Conservation (phyloP, 1,140 invertebrate genomes). For the Euura lappo region DNA sequence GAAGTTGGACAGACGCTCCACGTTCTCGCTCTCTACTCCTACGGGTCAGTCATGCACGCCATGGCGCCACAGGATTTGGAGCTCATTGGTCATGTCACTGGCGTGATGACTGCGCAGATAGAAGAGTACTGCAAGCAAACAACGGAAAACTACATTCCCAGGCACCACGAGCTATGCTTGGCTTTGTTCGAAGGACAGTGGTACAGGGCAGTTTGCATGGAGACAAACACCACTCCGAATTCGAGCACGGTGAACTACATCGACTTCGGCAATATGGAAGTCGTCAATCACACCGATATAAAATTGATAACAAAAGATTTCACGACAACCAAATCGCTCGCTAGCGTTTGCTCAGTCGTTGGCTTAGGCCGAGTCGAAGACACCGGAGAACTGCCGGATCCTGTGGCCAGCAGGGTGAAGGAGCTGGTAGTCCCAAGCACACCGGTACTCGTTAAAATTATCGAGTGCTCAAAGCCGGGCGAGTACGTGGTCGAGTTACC, state of each 20-base stretch:
- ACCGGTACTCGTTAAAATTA: constrained; percentile 36
- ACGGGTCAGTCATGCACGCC: not conserved
- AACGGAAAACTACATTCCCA: constrained; percentile 47
- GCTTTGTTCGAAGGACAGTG: constrained; percentile 38
- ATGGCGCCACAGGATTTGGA: constrained; percentile 30
- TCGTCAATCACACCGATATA: constrained; percentile 46
- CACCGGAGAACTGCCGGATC: not conserved
- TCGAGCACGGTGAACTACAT: constrained; percentile 40
- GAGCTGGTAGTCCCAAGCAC: constrained; percentile 21
- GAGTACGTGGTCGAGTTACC: constrained; percentile 39
- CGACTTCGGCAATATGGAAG: constrained; percentile 46
- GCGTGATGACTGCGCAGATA: constrained; percentile 43
- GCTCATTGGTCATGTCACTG: constrained; percentile 32
- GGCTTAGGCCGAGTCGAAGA: constrained; percentile 28
- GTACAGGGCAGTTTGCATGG: constrained; percentile 45
- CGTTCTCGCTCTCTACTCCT: constrained; percentile 21
- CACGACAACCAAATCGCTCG: constrained; percentile 31
- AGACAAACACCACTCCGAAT: constrained; percentile 17
- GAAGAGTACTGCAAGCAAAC: constrained; percentile 33
- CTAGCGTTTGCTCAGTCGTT: constrained; percentile 35
- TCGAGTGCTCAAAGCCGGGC: not conserved
- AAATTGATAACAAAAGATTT: constrained; percentile 49
- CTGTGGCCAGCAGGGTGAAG: not conserved
- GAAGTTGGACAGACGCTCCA: constrained; percentile 34
- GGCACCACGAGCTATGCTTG: constrained; percentile 47